A percentile compares a stretch with the other conserved stretches of the same genome.
Conservation (phyloP, 2,888 invertebrate genomes). For the Cryptosula pallasiana region DNA sequence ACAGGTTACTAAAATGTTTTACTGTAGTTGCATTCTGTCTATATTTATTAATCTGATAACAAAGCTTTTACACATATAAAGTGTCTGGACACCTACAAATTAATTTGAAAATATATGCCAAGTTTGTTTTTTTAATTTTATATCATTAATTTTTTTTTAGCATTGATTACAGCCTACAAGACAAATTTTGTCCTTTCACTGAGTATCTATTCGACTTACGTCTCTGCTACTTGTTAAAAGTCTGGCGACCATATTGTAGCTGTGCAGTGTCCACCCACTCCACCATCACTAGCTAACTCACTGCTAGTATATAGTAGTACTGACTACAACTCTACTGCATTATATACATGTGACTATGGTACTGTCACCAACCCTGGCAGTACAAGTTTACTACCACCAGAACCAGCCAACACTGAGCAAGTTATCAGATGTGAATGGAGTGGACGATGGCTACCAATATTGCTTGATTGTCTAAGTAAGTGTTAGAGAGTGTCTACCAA, state of each 20-base stretch:
- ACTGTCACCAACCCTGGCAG: neutral
- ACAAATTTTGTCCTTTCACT: too few relatives aligned
- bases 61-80: too few relatives aligned
- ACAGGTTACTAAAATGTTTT: too few relatives aligned
- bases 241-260: neutral
- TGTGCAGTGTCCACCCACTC: neutral
- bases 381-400: neutral
- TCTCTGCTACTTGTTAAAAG: neutral
- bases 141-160: too few relatives aligned
- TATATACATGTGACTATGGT: neutral
- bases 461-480: neutral
- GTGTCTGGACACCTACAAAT: too few relatives aligned
- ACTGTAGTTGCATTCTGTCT: too few relatives aligned
- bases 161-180: too few relatives aligned
- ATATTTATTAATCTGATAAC: too few relatives aligned
- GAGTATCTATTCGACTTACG: neutral
- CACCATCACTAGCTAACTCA: neutral
- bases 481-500: too few relatives aligned
- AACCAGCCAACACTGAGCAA: neutral
- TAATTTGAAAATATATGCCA: too few relatives aligned
- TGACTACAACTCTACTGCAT: neutral
- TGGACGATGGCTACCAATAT: neutral
- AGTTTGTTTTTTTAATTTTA: too few relatives aligned
- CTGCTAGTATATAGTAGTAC: neutral
- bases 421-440: neutral